phyloP scores from a whole-genome alignment of 2,888 invertebrate species.

The Tipula helvola region DNA sequence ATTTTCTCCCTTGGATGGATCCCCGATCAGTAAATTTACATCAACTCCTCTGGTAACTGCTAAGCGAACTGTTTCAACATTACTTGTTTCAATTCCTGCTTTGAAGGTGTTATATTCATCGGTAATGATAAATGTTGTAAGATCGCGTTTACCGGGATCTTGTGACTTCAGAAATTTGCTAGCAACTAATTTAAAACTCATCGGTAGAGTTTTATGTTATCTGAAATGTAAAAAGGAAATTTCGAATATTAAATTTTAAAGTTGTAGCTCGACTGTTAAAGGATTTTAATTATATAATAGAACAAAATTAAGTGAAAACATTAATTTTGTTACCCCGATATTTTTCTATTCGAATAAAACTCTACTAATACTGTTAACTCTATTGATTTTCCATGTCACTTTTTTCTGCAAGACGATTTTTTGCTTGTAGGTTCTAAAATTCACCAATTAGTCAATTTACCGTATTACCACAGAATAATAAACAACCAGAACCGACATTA shows the following conservation, averaged over 20 bases:
- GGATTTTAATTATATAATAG: too few species aligned
- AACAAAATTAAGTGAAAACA: too few species aligned
- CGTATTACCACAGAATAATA: too few species aligned
- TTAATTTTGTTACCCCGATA: too few species aligned
- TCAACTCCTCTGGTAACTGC: neutral
- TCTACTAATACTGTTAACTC: too few species aligned
- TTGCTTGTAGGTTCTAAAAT: too few species aligned
- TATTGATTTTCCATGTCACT: too few species aligned
- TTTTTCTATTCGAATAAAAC: too few species aligned
- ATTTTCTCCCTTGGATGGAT: neutral
- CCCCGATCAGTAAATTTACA: neutral
- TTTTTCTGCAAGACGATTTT: too few species aligned
- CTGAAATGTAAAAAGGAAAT: neutral
- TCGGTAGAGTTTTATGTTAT: neutral
- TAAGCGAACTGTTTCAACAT: neutral
- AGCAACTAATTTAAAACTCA: neutral
- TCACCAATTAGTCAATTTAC: too few species aligned
- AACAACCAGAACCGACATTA: too few species aligned
- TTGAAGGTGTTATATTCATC: neutral
- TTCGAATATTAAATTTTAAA: neutral
- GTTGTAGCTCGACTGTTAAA: too few species aligned
- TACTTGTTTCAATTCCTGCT: neutral
- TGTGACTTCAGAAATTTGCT: neutral
- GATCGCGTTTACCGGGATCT: neutral
- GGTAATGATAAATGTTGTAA: neutral